Base-by-base conservation (phyloP, 2,113 vertebrate species). In the Cyphomyrus plagiostoma region DNA sequence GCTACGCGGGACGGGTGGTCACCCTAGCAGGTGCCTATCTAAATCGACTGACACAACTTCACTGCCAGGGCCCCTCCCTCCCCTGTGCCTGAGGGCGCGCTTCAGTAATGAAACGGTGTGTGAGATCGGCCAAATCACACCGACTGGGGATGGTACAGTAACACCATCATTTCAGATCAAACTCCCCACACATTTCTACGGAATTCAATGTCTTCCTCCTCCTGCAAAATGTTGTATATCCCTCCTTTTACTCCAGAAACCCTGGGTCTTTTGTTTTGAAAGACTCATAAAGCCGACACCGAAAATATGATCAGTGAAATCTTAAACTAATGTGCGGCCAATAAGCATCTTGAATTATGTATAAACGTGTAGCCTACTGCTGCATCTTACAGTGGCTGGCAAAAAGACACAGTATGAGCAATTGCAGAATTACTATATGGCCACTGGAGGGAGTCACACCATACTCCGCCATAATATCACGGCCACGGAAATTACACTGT, bases 381-480 rank as follows among this genome's bases (percentile, higher is more conserved):
- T 66, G 62, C 70, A 77, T 15, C 70, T 39, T 39, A 42, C 17
- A 42, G 6, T 19, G 19, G 1, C 17, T 80, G 30, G 19, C 15
- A 42, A 70, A 70, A 70, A 30, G 35, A 42, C 74, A 80, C 35
- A 80, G n/a, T 30, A 30, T 13, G 70, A 39, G 74, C 5, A 39
- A 42, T 8, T 80, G 74, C 74, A 80, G 35, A 17, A n/a, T 21
- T 15, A 48, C n/a, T 19, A 21, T 3, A 45, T 74, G 26, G 49
- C 92, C 95, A 94, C 92, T 88, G 92, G 95, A 92, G 91, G 92
- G 92, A 92, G 92, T 91, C 91, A 46, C 83, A 30, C 45, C 8
- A 10, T 39, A 49, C n/a, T n/a, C 4, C 83, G 17, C 45, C 39
- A 48, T 46, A 84, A 45, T 84, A 9, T n/a, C 30, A 21, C 35